Evolutionary conservation across 2,888 invertebrate species (phyloP).

Genomic region (Lacanobia wlatinum): DNA sequence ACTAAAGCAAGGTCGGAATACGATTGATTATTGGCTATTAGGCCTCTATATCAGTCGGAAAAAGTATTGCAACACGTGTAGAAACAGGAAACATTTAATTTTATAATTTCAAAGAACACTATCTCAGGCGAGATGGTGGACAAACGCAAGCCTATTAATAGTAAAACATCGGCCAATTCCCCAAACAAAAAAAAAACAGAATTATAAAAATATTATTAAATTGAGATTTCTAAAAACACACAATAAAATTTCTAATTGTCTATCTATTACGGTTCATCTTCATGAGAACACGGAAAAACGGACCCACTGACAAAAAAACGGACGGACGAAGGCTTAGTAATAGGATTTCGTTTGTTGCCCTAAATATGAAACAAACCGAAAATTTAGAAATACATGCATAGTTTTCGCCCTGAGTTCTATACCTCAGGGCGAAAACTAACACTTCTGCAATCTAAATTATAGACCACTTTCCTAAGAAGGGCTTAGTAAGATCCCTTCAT

Average conservation of each 20-base stretch:
- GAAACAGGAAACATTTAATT: background rate
- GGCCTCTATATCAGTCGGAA: constrained; percentile 33
- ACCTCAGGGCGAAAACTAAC: background rate
- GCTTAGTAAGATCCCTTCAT: background rate
- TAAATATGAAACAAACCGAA: background rate
- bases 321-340: too few relatives aligned
- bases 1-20: constrained; percentile 69
- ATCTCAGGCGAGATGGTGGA: background rate
- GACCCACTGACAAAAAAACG: too few relatives aligned
- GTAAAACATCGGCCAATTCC: too few relatives aligned
- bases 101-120: background rate
- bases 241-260: too few relatives aligned
- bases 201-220: too few relatives aligned
- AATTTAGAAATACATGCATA: background rate
- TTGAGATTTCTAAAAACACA: too few relatives aligned
- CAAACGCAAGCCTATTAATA: background rate
- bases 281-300: too few relatives aligned
- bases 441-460: background rate
- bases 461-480: background rate
- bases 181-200: too few relatives aligned
- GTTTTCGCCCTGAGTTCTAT: background rate
- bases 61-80: constrained; percentile 32
- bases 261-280: too few relatives aligned
- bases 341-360: too few relatives aligned
- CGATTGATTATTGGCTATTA: constrained; percentile 41